Percentiles rank a stretch among this genome's conserved stretches.
Evolutionary conservation across 2,113 vertebrate genomes (phyloP).

Genomic region (Heterotilapia buettikoferi): DNA sequence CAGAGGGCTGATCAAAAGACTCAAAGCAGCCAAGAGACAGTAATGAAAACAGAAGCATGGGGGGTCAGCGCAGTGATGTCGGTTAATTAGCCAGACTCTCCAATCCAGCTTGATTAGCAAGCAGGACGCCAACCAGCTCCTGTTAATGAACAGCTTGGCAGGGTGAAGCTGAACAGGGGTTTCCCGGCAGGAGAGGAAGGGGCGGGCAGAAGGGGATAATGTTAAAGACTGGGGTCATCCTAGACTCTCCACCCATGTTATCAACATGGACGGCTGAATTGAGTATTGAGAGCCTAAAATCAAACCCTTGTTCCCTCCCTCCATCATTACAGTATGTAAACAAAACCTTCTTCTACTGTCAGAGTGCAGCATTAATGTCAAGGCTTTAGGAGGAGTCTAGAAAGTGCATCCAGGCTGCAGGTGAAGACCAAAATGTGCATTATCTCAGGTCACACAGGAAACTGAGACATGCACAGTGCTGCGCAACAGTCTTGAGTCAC

Average conservation of each 20-base stretch:
- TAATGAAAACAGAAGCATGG: constrained; percentile 30
- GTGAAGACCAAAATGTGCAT: neutral
- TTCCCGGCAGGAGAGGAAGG: neutral
- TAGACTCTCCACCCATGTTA: neutral
- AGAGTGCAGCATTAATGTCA: neutral
- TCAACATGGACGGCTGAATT: neutral
- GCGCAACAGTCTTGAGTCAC: neutral
- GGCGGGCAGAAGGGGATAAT: neutral
- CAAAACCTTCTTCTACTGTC: neutral
- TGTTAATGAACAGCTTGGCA: constrained; percentile 29
- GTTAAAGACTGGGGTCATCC: neutral
- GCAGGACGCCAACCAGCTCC: constrained; percentile 6
- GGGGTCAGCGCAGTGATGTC: constrained; percentile 10
- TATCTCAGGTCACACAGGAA: neutral
- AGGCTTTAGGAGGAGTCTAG: neutral
- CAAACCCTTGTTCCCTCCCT: neutral
- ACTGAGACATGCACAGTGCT: neutral
- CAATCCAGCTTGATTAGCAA: constrained; percentile 47
- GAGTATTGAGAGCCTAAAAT: neutral
- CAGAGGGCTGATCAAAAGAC: constrained; percentile 26
- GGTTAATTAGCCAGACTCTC: constrained; percentile 46
- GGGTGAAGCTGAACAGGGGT: neutral
- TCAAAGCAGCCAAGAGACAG: neutral
- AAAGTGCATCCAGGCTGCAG: neutral
- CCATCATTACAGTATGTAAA: neutral